phyloP scores from a whole-genome alignment of 2,797 vertebrate species.

The Muscicapa comitata region DNA sequence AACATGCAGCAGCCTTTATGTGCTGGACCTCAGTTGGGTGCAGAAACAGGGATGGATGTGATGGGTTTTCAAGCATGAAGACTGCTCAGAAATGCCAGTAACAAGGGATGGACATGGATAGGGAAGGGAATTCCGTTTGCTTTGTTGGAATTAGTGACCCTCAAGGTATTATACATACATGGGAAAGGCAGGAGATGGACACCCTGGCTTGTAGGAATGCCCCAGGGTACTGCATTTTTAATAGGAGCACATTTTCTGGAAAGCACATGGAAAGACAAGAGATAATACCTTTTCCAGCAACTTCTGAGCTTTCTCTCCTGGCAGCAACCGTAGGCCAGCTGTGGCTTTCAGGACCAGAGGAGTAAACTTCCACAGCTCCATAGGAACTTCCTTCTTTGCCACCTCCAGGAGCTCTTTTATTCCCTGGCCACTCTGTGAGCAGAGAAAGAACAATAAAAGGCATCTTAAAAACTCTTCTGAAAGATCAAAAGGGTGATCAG shows the following conservation, averaged over 20 bases:
- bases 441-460: neutral
- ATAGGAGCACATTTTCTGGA: neutral
- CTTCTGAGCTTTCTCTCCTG: constrained; percentile 86
- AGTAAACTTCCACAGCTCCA: constrained; percentile 79
- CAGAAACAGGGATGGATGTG: neutral
- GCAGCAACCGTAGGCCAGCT: constrained; percentile 88
- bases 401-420: constrained; percentile 84
- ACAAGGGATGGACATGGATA: neutral
- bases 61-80: neutral
- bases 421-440: constrained; percentile 80
- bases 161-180: neutral
- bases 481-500: neutral
- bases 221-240: neutral
- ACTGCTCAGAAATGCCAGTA: neutral
- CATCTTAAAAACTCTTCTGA: neutral
- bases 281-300: constrained; percentile 83
- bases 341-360: constrained; percentile 91
- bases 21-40: neutral
- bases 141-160: neutral
- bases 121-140: neutral
- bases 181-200: neutral
- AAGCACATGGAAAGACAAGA: neutral
- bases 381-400: constrained; percentile 82
- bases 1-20: neutral
- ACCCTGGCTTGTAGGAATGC: neutral